Percentiles rank a stretch among this genome's conserved stretches.
phyloP scores from a whole-genome alignment of 2,888 invertebrate genomes.

The Neoascia interrupta region DNA sequence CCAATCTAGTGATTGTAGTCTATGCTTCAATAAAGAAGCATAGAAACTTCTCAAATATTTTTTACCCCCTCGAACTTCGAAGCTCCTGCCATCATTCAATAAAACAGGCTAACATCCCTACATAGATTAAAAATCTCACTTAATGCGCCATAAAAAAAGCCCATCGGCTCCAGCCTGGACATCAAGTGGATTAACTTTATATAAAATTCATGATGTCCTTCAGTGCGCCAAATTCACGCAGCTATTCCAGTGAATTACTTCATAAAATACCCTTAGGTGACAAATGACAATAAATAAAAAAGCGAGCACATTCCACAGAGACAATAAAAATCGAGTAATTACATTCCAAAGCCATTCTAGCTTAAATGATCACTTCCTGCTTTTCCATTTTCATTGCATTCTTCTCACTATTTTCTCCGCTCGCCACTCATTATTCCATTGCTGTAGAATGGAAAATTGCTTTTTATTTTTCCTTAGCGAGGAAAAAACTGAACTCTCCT shows the following conservation, averaged over 20 bases:
- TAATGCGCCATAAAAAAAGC: no score
- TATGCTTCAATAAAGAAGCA: no score
- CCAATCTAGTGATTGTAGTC: no score
- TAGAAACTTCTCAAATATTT: no score
- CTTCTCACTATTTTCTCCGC: constrained; percentile 8
- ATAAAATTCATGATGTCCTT: constrained; percentile 36
- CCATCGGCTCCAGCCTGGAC: constrained; percentile 1
- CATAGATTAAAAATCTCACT: no score
- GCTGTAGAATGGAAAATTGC: constrained; percentile 57
- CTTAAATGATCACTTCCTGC: constrained; percentile 47
- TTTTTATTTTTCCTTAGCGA: constrained; percentile 31
- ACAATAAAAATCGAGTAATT: constrained; percentile 63
- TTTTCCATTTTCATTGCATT: constrained; percentile 13
- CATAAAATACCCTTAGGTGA: constrained; percentile 41
- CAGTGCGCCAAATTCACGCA: no score
- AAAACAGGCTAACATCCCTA: no score
- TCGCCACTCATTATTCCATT: constrained; percentile 51
- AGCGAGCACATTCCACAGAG: constrained; percentile 36
- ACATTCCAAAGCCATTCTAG: constrained; percentile 53
- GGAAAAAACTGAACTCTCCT: constrained; percentile 3
- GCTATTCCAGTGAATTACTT: constrained; percentile 23
- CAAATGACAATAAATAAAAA: constrained; percentile 24
- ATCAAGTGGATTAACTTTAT: constrained; percentile 22
- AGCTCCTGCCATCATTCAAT: no score
- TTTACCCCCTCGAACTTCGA: no score